Percentiles rank a stretch among this genome's conserved stretches.
phyloP scores from a whole-genome alignment of 2,113 vertebrate species.

The Cephalopterus ornatus region DNA sequence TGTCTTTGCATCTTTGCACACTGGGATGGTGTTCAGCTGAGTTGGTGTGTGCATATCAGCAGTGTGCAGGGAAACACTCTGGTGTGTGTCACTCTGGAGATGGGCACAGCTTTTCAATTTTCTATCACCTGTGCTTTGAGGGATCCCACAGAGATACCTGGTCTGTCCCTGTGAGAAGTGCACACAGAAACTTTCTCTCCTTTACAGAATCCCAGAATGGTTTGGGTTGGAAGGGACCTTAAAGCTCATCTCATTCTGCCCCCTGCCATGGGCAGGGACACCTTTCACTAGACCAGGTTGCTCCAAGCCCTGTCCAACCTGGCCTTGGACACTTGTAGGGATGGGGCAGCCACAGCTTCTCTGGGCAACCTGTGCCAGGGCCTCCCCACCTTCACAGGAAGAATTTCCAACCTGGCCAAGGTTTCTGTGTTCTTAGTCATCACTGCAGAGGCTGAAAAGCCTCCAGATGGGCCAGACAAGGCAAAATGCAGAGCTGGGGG shows the following conservation, averaged over 20 bases:
- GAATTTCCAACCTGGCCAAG: not conserved
- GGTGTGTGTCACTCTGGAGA: not conserved
- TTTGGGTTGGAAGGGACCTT: not conserved
- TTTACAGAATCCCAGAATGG: not conserved
- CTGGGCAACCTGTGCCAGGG: not conserved
- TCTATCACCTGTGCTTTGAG: not conserved
- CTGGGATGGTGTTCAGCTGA: not conserved
- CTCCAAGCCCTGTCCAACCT: not conserved
- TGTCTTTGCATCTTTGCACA: not conserved
- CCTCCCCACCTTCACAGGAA: accelerated
- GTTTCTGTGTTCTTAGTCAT: not conserved
- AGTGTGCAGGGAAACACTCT: not conserved
- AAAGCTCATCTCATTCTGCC: not conserved
- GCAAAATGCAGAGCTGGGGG: not conserved
- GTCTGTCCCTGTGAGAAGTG: not conserved
- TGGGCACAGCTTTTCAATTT: not conserved
- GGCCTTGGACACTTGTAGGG: not conserved
- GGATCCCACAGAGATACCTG: not conserved
- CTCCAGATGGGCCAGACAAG: not conserved
- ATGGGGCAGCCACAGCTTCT: not conserved
- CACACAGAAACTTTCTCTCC: not conserved
- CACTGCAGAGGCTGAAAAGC: accelerated
- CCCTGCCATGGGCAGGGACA: not conserved
- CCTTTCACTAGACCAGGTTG: not conserved
- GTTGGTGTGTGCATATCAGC: not conserved